Evolutionary conservation across 2,888 invertebrate species (phyloP).

Genomic region (Caradrina clavipalpis): DNA sequence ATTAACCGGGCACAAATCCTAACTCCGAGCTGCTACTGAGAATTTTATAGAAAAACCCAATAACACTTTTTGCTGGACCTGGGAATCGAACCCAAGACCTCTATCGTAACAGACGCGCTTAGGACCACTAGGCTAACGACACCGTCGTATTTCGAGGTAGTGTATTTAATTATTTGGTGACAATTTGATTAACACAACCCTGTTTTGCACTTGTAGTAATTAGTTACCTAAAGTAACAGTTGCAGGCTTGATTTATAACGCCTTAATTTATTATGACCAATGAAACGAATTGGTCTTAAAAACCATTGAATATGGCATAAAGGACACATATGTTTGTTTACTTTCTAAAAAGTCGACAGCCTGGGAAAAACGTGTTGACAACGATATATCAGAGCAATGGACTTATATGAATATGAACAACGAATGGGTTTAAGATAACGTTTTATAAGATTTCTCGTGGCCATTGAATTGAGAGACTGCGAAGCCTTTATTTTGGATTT

Average conservation of each 20-base stretch:
- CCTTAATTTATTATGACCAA: slow-evolving; percentile 30
- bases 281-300: slow-evolving; percentile 27
- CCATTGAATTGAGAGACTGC: neutral
- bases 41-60: too few relatives aligned
- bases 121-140: too few relatives aligned
- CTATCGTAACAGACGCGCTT: too few relatives aligned
- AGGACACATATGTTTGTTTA: slow-evolving; percentile 30
- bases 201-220: slow-evolving; percentile 19
- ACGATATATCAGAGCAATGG: neutral
- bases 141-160: too few relatives aligned
- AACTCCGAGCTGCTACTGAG: too few relatives aligned
- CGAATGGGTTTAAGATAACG: slow-evolving; percentile 16
- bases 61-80: too few relatives aligned
- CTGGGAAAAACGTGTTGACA: slow-evolving; percentile 29
- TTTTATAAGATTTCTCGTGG: neutral
- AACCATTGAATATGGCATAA: slow-evolving; percentile 16
- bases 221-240: slow-evolving; percentile 25
- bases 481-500: neutral
- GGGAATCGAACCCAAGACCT: too few relatives aligned
- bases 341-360: slow-evolving; percentile 51
- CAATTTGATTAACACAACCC: slow-evolving; percentile 13
- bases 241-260: slow-evolving; percentile 26
- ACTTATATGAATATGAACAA: neutral
- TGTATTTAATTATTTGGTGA: slow-evolving; percentile 23
- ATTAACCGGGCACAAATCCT: too few relatives aligned